Evolutionary conservation across 2,113 vertebrate genomes (phyloP), one percentile per base, ranked within the genome.

Genomic region (Pristiophorus japonicus): DNA sequence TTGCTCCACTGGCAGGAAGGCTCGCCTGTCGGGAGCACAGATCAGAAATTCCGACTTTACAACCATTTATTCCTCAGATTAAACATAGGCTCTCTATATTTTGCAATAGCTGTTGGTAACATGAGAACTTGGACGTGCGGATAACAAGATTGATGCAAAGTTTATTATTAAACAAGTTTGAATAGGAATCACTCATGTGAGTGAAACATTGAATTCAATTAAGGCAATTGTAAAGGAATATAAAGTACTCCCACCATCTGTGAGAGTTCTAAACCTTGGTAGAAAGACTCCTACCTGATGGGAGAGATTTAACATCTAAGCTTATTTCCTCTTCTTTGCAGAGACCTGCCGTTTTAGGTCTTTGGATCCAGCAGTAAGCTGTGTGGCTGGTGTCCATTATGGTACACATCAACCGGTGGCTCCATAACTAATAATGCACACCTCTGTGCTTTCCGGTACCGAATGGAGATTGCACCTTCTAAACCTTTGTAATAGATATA

Each of bases 61-160:
- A 88, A 55, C 47, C 1, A n/a, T n/a, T 90, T 91, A 34, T 34
- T 59, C 27, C 30, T 62, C 14, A 14, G 16, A n/a, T 62, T 51
- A 90, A 90, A 87, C n/a, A n/a, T 62, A 91, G 34, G 14, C 87
- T 62, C 30, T 62, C 87, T n/a, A 0, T 90, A 55, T 34, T 16
- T 90, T 34, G 12, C 30, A 91, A 24, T 87, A 51, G 8, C 47
- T 3, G 20, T 87, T 45, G 10, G 34, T 91, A n/a, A 59, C 4
- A 91, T 16, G 11, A 62, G 87, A 16, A 62, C 55, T 59, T 91
- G 87, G 30, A 12, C 30, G 16, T 6, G 55, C n/a, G 1, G 55
- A n/a, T 59, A 91, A 91, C 55, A 91, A 91, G 87, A 91, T 91
- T 91, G 55, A 91, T 59, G 51, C 5, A 59, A 91, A 18, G 30